Conservation (phyloP, 2,888 invertebrate species). For the Ellobium chinense region DNA sequence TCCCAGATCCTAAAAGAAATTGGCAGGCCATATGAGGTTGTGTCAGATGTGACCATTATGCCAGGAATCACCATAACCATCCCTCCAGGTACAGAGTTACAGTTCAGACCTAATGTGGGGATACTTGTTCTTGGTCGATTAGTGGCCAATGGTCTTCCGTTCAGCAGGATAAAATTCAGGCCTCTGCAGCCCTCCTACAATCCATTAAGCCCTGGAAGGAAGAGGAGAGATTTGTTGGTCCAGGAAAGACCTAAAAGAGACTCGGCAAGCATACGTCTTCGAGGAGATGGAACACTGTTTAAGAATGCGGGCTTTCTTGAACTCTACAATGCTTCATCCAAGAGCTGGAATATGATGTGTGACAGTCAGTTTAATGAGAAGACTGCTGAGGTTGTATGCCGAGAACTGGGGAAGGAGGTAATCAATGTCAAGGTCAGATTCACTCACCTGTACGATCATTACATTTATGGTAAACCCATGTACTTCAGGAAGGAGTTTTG, state of each 20-base stretch:
- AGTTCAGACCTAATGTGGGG: conserved; percentile 97
- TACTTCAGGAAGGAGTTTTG: conserved; percentile 77
- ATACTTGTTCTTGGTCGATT: conserved; percentile 95
- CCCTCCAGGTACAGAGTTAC: conserved; percentile 92
- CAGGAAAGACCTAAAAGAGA: neutral
- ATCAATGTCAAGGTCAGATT: conserved; percentile 93
- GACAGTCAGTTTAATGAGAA: conserved; percentile 96
- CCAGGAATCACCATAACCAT: conserved; percentile 92
- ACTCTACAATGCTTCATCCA: conserved; percentile 95
- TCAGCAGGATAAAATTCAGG: conserved; percentile 63
- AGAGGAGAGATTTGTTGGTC: neutral
- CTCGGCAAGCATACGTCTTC: conserved; percentile 82
- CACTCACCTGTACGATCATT: conserved; percentile 75
- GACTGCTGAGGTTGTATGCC: conserved; percentile 97
- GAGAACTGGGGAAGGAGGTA: conserved; percentile 93
- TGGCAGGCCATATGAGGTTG: conserved; percentile 80
- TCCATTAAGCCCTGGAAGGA: neutral
- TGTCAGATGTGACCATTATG: conserved; percentile 97
- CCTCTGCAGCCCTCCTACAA: conserved; percentile 48
- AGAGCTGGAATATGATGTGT: conserved; percentile 98
- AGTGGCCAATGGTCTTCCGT: conserved; percentile 86
- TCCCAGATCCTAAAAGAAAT: conserved; percentile 62
- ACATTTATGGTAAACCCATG: conserved; percentile 74
- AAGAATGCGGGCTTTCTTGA: conserved; percentile 91
- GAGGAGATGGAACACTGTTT: conserved; percentile 86